phyloP scores from a whole-genome alignment of 2,888 invertebrate genomes.

The Ectemnius continuus region DNA sequence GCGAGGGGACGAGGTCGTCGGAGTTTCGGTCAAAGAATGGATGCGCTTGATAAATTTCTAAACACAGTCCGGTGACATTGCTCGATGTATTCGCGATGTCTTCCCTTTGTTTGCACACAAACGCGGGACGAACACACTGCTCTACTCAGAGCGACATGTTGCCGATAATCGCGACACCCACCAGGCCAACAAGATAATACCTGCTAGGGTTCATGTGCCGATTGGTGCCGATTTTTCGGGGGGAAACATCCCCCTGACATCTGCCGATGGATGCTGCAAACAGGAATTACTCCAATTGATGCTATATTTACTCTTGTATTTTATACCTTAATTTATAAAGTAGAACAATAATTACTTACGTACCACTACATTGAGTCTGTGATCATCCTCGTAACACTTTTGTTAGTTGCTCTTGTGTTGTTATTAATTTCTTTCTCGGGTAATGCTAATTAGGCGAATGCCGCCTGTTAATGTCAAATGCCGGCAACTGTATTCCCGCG shows the following conservation, averaged over 20 bases:
- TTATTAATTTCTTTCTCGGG: too few relatives aligned
- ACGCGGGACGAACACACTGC: slow-evolving; percentile 27
- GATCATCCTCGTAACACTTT: too few relatives aligned
- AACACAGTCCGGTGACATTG: slow-evolving; percentile 10
- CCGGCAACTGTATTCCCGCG: slow-evolving; percentile 17
- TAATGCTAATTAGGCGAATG: not conserved
- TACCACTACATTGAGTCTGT: too few relatives aligned
- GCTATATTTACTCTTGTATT: too few relatives aligned
- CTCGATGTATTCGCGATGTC: not conserved
- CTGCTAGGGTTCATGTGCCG: too few relatives aligned
- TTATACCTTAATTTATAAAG: too few relatives aligned
- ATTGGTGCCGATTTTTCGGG: not conserved
- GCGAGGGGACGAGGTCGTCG: slow-evolving; percentile 21
- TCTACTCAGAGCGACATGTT: slow-evolving; percentile 23
- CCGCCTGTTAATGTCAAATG: not conserved
- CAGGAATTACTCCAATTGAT: not conserved
- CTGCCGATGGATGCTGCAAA: not conserved
- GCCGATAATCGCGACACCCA: slow-evolving; percentile 19
- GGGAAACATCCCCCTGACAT: slow-evolving; percentile 1
- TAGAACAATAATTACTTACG: too few relatives aligned
- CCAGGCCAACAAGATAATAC: not conserved
- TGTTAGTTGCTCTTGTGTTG: too few relatives aligned
- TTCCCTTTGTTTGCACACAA: slow-evolving; percentile 41
- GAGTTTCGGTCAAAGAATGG: slow-evolving; percentile 27
- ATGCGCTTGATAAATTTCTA: slow-evolving; percentile 11